phyloP scores from a whole-genome alignment of 2,888 invertebrate genomes.

The Kuschelorhynchus macadamiae region DNA sequence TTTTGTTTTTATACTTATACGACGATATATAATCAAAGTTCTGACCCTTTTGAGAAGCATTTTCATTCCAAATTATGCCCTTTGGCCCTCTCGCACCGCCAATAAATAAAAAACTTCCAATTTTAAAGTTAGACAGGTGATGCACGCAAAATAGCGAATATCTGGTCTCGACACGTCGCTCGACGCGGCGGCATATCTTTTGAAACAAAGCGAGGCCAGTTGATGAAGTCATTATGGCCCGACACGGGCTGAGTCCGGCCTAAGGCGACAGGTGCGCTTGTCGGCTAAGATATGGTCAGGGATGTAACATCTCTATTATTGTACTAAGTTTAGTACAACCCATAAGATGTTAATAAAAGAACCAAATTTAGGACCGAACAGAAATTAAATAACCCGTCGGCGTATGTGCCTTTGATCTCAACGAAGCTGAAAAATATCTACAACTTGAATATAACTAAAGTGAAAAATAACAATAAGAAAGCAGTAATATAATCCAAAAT shows the following conservation, averaged over 20 bases:
- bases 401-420: too few species aligned
- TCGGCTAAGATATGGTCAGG: slow-evolving; percentile 13
- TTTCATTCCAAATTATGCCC: too few species aligned
- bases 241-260: slow-evolving; percentile 26
- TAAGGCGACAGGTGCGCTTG: slow-evolving; percentile 22
- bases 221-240: slow-evolving; percentile 38
- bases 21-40: too few species aligned
- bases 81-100: not conserved
- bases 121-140: slow-evolving; percentile 26
- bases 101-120: slow-evolving; percentile 15
- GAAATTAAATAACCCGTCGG: too few species aligned
- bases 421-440: too few species aligned
- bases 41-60: too few species aligned
- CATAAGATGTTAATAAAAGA: too few species aligned
- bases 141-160: slow-evolving; percentile 22
- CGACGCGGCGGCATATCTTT: slow-evolving; percentile 18
- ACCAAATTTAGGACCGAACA: too few species aligned
- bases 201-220: slow-evolving; percentile 24
- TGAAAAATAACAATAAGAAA: too few species aligned
- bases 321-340: slow-evolving; percentile 14
- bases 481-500: too few species aligned
- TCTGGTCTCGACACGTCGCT: slow-evolving; percentile 23
- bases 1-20: too few species aligned
- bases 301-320: not conserved
- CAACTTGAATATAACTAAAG: too few species aligned